phyloP scores from a whole-genome alignment of 2,113 vertebrate genomes.

The Microtus montanus region DNA sequence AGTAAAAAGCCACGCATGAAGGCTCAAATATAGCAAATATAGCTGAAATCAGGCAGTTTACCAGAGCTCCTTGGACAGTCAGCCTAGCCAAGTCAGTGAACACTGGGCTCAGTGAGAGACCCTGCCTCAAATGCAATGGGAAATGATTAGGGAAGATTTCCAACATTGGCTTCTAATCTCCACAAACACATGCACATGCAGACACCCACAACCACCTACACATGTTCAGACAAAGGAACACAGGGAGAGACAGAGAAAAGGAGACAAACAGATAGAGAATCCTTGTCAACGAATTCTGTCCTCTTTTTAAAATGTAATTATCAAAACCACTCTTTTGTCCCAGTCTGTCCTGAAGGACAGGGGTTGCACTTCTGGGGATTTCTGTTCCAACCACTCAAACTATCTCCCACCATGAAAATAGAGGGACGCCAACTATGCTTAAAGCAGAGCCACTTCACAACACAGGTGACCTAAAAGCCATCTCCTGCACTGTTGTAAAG shows the following conservation, averaged over 20 bases:
- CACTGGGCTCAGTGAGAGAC: too few species aligned
- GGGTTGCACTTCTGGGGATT: neutral
- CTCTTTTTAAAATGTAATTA: neutral
- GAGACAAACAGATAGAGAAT: neutral
- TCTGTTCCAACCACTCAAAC: neutral
- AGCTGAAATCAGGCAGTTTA: neutral
- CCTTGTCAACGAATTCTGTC: neutral
- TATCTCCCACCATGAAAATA: neutral
- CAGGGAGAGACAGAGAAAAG: neutral
- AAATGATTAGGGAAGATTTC: too few species aligned
- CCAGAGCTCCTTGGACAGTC: neutral
- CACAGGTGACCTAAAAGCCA: neutral
- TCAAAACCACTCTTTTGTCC: neutral
- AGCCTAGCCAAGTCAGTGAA: neutral
- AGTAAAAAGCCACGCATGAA: too few species aligned
- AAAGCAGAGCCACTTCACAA: neutral
- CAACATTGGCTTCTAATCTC: too few species aligned
- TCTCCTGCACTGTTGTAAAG: neutral
- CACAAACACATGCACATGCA: too few species aligned
- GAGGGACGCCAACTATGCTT: neutral
- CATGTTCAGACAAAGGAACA: neutral
- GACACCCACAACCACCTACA: too few species aligned
- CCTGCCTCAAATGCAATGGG: too few species aligned
- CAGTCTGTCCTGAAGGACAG: neutral
- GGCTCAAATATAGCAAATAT: too few species aligned